phyloP scores from a whole-genome alignment of 1,140 invertebrate species.

The Leptestheria dahalacensis region DNA sequence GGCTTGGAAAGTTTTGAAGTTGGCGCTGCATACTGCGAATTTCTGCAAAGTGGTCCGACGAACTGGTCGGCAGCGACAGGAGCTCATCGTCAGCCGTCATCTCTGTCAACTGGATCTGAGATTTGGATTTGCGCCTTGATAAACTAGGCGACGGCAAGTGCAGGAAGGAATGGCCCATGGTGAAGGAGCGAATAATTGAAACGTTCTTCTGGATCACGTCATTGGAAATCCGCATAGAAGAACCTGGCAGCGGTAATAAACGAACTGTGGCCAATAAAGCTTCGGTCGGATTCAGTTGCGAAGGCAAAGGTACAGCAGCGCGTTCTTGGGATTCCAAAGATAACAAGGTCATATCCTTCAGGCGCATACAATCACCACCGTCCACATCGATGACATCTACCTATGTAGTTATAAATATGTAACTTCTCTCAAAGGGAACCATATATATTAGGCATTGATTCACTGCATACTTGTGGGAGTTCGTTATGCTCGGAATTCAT shows the following conservation, averaged over 20 bases:
- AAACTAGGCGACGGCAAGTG: not conserved
- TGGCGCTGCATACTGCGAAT: constrained; percentile 37
- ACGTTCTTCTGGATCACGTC: constrained; percentile 1
- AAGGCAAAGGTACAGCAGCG: not conserved
- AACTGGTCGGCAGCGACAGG: not conserved
- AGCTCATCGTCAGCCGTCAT: not conserved
- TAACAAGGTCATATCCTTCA: too few relatives aligned
- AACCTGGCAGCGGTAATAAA: constrained; percentile 1
- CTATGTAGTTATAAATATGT: not conserved
- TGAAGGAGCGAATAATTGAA: not conserved
- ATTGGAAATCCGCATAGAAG: not conserved
- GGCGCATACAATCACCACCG: too few relatives aligned
- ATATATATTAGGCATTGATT: not conserved
- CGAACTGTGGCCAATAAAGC: constrained; percentile 3
- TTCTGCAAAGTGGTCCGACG: constrained; percentile 25
- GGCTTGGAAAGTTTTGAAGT: constrained; percentile 36
- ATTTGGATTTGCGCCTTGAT: constrained; percentile 6
- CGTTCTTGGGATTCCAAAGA: not conserved
- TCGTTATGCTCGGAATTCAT: not conserved
- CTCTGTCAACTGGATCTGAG: not conserved
- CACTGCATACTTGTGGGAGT: not conserved
- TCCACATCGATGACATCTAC: not conserved
- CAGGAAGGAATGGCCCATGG: not conserved
- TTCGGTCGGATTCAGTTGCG: constrained; percentile 1
- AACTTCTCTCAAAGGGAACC: not conserved